A percentile compares a stretch with the other conserved stretches of the same genome.
Conservation (phyloP, 1,140 invertebrate species). For the Drosophila littoralis region DNA sequence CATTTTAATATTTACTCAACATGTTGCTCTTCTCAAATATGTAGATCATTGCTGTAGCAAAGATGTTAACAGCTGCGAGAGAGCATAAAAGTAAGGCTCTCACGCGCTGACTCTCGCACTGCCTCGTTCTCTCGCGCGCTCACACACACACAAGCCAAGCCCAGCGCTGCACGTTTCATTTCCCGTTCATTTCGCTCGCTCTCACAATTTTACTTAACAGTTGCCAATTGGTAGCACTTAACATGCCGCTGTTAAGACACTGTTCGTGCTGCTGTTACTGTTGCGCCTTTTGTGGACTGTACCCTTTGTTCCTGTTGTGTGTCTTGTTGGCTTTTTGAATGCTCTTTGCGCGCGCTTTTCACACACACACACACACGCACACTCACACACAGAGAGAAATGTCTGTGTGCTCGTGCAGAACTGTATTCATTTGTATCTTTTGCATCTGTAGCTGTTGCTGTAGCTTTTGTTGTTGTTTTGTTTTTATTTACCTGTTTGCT, state of each 20-base stretch:
- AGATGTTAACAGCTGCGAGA: background rate
- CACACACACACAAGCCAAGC: background rate
- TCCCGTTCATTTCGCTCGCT: background rate
- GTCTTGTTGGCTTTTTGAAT: constrained; percentile 66
- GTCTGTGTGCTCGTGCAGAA: constrained; percentile 35
- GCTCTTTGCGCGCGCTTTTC: constrained; percentile 78
- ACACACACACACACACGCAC: constrained; percentile 25
- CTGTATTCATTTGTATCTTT: constrained; percentile 66
- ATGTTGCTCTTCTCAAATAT: background rate
- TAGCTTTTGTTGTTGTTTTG: constrained; percentile 24
- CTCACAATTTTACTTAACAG: constrained; percentile 17
- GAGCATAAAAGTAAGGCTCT: background rate
- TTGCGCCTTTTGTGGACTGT: constrained; percentile 66
- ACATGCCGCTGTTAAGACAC: constrained; percentile 7
- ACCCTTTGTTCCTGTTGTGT: constrained; percentile 77
- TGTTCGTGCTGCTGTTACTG: constrained; percentile 40
- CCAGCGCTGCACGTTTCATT: background rate
- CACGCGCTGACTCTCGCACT: background rate
- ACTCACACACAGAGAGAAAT: background rate
- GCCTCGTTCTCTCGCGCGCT: background rate
- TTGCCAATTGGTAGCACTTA: constrained; percentile 21
- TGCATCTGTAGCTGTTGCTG: constrained; percentile 53
- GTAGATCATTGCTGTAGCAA: background rate
- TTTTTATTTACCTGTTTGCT: constrained; percentile 64
- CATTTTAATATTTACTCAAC: background rate